Conservation (phyloP, 2,113 vertebrate genomes). For the Myxocyprinus asiaticus region DNA sequence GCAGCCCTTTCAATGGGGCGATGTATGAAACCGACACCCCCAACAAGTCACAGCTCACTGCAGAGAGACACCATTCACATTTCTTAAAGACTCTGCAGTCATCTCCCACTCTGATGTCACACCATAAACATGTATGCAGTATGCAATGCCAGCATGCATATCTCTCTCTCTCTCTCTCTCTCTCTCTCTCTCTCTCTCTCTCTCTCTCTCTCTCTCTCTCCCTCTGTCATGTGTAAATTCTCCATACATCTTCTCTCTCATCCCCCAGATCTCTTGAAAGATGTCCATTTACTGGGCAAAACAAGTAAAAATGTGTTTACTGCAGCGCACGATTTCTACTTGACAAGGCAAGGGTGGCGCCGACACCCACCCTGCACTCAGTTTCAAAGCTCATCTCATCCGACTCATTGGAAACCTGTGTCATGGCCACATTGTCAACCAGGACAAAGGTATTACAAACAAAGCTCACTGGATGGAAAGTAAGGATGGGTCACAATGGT, state of each 20-base stretch:
- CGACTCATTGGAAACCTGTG: constrained; percentile 93
- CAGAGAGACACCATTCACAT: constrained; percentile 20
- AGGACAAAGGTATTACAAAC: constrained; percentile 82
- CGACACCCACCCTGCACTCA: constrained; percentile 76
- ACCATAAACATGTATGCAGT: constrained; percentile 2
- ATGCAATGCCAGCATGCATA: too few relatives aligned
- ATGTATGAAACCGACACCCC: constrained; percentile 32
- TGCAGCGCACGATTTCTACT: constrained; percentile 70
- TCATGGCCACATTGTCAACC: constrained; percentile 83
- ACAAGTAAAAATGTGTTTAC: constrained; percentile 83
- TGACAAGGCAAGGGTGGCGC: constrained; percentile 63
- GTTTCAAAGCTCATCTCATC: constrained; percentile 92
- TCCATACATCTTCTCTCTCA: constrained; percentile 27
- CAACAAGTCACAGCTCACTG: constrained; percentile 32
- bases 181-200: too few relatives aligned
- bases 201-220: too few relatives aligned
- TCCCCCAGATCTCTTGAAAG: constrained; percentile 80
- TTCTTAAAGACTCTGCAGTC: constrained; percentile 33
- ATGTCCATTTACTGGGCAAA: constrained; percentile 83
- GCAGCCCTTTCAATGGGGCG: constrained; percentile 10
- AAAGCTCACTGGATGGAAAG: too few relatives aligned
- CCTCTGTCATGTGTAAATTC: constrained; percentile 15
- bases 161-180: too few relatives aligned
- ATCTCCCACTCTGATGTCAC: constrained; percentile 24
- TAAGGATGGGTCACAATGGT: too few relatives aligned